A percentile compares a stretch with the other conserved stretches of the same genome.
Conservation (phyloP, 2,888 invertebrate genomes). For the Aelia acuminata region DNA sequence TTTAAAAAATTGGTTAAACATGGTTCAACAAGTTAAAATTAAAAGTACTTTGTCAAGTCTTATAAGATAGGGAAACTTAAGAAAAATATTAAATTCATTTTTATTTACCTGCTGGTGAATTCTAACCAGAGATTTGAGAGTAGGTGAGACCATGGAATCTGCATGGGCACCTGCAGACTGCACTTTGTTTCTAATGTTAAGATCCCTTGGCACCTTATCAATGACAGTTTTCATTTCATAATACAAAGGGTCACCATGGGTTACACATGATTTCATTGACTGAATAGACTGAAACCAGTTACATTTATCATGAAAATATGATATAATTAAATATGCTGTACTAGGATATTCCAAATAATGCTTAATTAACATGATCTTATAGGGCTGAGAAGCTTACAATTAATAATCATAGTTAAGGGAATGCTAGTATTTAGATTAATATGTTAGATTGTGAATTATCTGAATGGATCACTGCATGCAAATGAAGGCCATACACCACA, state of each 20-base stretch:
- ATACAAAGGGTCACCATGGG: conserved; percentile 81
- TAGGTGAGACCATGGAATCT: conserved; percentile 78
- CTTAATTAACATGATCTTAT: too few relatives aligned
- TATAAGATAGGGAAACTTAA: too few relatives aligned
- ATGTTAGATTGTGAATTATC: too few relatives aligned
- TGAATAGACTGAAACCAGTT: conserved; percentile 80
- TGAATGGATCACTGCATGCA: too few relatives aligned
- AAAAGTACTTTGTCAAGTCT: too few relatives aligned
- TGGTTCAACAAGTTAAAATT: too few relatives aligned
- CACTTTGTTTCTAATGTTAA: conserved; percentile 77
- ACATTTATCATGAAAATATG: background rate
- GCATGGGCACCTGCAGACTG: conserved; percentile 69
- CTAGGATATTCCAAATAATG: too few relatives aligned
- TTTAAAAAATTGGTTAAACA: too few relatives aligned
- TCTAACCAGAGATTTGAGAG: conserved; percentile 88
- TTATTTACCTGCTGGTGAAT: conserved; percentile 87
- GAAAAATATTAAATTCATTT: background rate
- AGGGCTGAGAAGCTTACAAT: too few relatives aligned
- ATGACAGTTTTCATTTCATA: conserved; percentile 90
- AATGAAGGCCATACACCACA: too few relatives aligned
- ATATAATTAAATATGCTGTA: background rate
- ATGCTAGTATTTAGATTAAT: too few relatives aligned
- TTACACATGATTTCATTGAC: conserved; percentile 83
- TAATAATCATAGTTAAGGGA: too few relatives aligned
- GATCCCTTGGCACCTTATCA: conserved; percentile 86